Percentiles rank a stretch among this genome's conserved stretches.
Evolutionary conservation across 2,113 vertebrate species (phyloP).

Genomic region (Heterotilapia buettikoferi): DNA sequence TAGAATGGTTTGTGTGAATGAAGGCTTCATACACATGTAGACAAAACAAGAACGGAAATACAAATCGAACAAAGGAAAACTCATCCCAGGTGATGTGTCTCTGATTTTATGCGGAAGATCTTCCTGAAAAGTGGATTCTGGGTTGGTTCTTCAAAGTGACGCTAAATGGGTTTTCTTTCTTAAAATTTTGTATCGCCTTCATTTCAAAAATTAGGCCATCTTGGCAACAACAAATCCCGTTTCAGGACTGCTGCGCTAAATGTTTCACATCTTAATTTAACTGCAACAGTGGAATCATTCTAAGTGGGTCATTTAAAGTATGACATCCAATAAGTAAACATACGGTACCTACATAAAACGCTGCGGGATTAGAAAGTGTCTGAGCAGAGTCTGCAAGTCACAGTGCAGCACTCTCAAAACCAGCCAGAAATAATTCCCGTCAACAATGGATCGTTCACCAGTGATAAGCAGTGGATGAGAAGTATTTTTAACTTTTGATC

Average conservation of each 20-base stretch:
- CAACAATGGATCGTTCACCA: background rate
- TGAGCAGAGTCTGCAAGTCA: background rate
- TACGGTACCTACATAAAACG: background rate
- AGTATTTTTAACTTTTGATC: background rate
- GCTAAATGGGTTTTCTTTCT: background rate
- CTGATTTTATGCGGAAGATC: background rate
- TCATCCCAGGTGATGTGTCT: background rate
- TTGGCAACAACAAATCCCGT: background rate
- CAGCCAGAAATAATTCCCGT: background rate
- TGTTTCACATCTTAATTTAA: background rate
- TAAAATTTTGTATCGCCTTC: background rate
- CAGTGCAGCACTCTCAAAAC: background rate
- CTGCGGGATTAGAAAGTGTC: background rate
- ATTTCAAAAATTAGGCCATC: background rate
- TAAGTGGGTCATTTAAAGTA: background rate
- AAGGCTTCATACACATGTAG: background rate
- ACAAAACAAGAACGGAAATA: background rate
- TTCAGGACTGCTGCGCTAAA: background rate
- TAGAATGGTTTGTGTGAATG: background rate
- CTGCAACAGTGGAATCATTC: background rate
- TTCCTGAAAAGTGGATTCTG: background rate
- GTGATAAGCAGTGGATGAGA: background rate
- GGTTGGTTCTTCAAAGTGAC: background rate
- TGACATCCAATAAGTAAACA: background rate
- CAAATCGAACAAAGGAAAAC: background rate